These are phyloP conservation scores for Xestia xanthographa DNA, from an alignment of 2,888 invertebrate species.

Conservation along the genomic window DNA sequence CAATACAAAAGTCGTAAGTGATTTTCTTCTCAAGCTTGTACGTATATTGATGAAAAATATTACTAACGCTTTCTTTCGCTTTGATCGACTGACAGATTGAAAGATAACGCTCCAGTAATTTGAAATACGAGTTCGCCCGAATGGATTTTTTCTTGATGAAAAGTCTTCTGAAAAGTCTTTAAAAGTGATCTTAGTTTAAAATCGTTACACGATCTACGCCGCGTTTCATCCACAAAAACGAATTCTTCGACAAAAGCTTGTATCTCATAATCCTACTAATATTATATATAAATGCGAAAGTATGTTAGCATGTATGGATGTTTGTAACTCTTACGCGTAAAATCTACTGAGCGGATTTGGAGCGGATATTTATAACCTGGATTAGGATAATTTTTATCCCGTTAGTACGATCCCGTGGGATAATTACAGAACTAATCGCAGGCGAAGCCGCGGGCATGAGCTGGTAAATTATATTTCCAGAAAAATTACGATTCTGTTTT, in stretches of 20 bases:
- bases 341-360: too few species aligned
- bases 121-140: neutral
- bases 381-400: too few species aligned
- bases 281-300: too few species aligned
- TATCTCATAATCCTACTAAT: too few species aligned
- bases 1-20: too few species aligned
- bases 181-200: neutral
- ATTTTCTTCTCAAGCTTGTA: neutral
- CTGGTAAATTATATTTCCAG: neutral
- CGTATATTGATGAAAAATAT: neutral
- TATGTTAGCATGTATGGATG: too few species aligned
- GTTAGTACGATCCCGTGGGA: too few species aligned
- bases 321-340: too few species aligned
- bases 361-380: too few species aligned
- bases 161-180: too few species aligned
- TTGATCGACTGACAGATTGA: neutral
- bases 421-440: too few species aligned
- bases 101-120: neutral
- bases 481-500: neutral
- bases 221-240: neutral
- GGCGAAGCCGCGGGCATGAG: too few species aligned
- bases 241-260: neutral
- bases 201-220: neutral
- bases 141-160: neutral
- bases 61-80: neutral